These are phyloP conservation scores for Cecidostiba fungosa DNA, from an alignment of 2,888 invertebrate genomes.

Conservation along the genomic window DNA sequence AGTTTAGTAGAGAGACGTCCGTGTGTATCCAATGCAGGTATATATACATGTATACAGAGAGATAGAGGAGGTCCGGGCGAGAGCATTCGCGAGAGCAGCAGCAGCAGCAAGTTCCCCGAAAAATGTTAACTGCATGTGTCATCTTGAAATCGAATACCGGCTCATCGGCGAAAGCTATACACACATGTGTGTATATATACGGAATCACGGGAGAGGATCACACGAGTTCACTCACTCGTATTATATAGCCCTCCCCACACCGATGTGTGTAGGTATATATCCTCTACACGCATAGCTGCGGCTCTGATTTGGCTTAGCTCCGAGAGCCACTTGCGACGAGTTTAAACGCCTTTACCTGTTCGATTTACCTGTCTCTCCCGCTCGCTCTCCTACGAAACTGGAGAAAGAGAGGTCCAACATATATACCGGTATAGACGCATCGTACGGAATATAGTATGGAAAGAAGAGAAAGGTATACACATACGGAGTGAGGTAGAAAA, in stretches of 20 bases:
- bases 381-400: background rate
- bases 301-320: constrained; percentile 16
- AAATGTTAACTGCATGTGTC: constrained; percentile 63
- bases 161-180: background rate
- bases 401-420: background rate
- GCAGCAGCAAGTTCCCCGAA: constrained; percentile 43
- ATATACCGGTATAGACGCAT: background rate
- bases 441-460: background rate
- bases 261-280: background rate
- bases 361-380: constrained; percentile 25
- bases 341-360: constrained; percentile 36
- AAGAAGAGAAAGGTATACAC: constrained; percentile 27
- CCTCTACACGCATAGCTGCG: constrained; percentile 37
- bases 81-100: constrained; percentile 37
- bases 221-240: constrained; percentile 9
- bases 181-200: background rate
- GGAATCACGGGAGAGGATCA: constrained; percentile 37
- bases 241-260: background rate
- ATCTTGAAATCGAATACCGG: constrained; percentile 59
- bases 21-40: constrained; percentile 33
- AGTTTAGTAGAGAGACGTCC: constrained; percentile 8
- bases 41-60: background rate
- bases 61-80: background rate
- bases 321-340: background rate
- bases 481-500: background rate